Evolutionary conservation across 92 coral and sea anemone genomes (phyloP).

Genomic region (Actinostola sp.): DNA sequence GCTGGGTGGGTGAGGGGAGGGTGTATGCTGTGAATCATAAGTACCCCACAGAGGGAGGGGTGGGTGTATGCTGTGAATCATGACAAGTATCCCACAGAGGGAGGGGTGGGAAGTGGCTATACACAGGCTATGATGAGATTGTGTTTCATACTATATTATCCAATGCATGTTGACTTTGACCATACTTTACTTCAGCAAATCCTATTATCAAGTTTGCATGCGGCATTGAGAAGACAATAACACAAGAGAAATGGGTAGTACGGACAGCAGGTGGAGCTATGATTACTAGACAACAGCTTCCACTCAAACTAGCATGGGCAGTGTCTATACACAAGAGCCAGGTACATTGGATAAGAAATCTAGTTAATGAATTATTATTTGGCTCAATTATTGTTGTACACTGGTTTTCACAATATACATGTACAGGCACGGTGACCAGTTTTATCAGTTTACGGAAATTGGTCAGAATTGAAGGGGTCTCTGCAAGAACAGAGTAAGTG

Average conservation of each 20-base stretch:
- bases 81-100: too few relatives aligned
- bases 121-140: too few relatives aligned
- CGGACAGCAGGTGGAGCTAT: slow-evolving; percentile 73
- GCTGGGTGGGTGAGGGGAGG: too few relatives aligned
- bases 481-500: too few relatives aligned
- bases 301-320: slow-evolving; percentile 98
- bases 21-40: too few relatives aligned
- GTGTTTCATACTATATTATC: too few relatives aligned
- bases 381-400: not conserved
- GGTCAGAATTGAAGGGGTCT: too few relatives aligned
- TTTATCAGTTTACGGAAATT: too few relatives aligned
- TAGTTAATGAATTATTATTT: not conserved
- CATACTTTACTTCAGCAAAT: slow-evolving; percentile 48
- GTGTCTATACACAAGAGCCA: slow-evolving; percentile 99
- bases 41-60: too few relatives aligned
- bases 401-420: not conserved
- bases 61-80: too few relatives aligned
- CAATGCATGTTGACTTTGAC: too few relatives aligned
- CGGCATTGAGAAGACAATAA: slow-evolving; percentile 78
- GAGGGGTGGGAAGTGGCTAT: too few relatives aligned
- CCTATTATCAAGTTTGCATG: slow-evolving; percentile 90
- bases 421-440: not conserved
- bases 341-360: slow-evolving; percentile 43
- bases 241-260: slow-evolving; percentile 89
- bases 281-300: slow-evolving; percentile 86